phyloP scores from a whole-genome alignment of 2,888 invertebrate species.

The Acanthacorydalis orientalis region DNA sequence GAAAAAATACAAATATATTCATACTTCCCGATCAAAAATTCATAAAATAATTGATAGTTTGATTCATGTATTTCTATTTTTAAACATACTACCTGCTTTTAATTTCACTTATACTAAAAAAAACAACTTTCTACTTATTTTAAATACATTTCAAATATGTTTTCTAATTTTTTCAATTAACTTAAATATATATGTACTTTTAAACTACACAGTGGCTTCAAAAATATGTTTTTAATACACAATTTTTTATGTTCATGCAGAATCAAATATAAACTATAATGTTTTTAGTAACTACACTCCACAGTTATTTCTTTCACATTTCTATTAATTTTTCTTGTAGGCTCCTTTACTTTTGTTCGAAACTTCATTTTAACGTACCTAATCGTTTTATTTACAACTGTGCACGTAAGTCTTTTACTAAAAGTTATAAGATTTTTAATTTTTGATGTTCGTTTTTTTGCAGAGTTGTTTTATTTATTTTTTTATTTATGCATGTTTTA shows the following conservation, averaged over 20 bases:
- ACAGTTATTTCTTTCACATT: background rate
- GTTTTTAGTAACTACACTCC: background rate
- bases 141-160: background rate
- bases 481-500: conserved; percentile 21
- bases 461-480: conserved; percentile 22
- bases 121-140: no score
- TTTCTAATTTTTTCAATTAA: conserved; percentile 1
- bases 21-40: no score
- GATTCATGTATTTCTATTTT: no score
- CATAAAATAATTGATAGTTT: no score
- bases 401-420: conserved; percentile 7
- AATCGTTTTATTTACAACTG: background rate
- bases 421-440: conserved; percentile 3
- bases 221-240: background rate
- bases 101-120: no score
- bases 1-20: no score
- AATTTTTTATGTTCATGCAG: background rate
- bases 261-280: background rate
- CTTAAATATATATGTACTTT: conserved; percentile 8
- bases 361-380: conserved; percentile 6
- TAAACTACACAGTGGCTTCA: conserved; percentile 4
- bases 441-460: conserved; percentile 16
- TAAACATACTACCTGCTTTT: no score
- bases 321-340: conserved; percentile 5
- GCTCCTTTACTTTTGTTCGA: conserved; percentile 7